Evolutionary conservation across 2,113 vertebrate species (phyloP).

Genomic region (Grammomys dolichurus): DNA sequence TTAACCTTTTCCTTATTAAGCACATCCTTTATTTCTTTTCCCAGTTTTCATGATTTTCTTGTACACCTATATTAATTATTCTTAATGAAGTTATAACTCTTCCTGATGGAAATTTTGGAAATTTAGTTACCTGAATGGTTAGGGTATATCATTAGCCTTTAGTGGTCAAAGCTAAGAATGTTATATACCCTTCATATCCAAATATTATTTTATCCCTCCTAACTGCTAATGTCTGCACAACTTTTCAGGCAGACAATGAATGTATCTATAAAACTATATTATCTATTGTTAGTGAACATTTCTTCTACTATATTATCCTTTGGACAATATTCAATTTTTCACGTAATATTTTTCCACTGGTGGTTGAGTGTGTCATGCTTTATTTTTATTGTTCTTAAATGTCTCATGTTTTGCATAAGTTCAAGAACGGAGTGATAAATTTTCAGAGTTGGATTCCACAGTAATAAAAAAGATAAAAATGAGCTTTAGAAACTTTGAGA

Average conservation of each 20-base stretch:
- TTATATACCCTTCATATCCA: background rate
- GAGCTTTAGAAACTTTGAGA: background rate
- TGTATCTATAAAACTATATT: background rate
- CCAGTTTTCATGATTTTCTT: background rate
- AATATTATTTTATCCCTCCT: background rate
- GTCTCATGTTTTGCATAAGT: background rate
- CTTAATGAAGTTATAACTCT: background rate
- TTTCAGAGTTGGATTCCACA: background rate
- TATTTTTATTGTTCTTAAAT: constrained; percentile 32
- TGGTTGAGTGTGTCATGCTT: background rate
- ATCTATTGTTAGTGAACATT: background rate
- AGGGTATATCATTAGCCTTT: background rate
- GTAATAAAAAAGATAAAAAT: background rate
- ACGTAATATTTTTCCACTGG: background rate
- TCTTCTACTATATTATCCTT: background rate
- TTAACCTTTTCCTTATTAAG: background rate
- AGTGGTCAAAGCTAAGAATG: background rate
- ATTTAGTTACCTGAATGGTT: background rate
- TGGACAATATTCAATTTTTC: constrained; percentile 1
- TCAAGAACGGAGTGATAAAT: background rate
- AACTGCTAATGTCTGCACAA: background rate
- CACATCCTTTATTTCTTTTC: background rate
- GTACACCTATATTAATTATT: background rate
- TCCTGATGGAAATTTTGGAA: background rate
- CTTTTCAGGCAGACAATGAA: background rate